Evolutionary conservation across 2,888 invertebrate genomes (phyloP).

Genomic region (Neria commutata): DNA sequence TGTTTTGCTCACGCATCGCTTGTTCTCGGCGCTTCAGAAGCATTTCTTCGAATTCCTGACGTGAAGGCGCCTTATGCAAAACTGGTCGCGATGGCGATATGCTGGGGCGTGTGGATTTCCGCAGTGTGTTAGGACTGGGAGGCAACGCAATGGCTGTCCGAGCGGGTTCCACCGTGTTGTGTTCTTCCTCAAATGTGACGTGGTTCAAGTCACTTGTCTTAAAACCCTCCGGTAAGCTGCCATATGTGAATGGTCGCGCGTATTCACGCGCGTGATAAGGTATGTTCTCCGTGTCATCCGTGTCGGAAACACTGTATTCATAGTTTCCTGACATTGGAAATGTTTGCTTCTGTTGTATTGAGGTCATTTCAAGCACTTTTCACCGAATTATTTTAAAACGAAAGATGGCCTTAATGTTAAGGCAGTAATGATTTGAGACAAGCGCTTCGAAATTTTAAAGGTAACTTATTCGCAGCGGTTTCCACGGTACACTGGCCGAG

Average conservation of each 20-base stretch:
- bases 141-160: slow-evolving; percentile 68
- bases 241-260: slow-evolving; percentile 87
- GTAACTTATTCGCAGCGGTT: too few relatives aligned
- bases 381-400: too few relatives aligned
- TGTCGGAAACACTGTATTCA: slow-evolving; percentile 21
- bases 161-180: slow-evolving; percentile 46
- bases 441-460: too few relatives aligned
- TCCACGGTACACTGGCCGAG: too few relatives aligned
- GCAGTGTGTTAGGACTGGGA: slow-evolving; percentile 77
- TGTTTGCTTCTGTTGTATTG: slow-evolving; percentile 16
- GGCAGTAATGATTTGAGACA: too few relatives aligned
- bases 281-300: slow-evolving; percentile 62
- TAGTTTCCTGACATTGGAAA: slow-evolving; percentile 22
- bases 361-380: slow-evolving; percentile 36
- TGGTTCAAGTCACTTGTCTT: slow-evolving; percentile 42
- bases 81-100: slow-evolving; percentile 45
- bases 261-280: slow-evolving; percentile 90
- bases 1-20: slow-evolving; percentile 38
- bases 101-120: slow-evolving; percentile 63
- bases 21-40: slow-evolving; percentile 54
- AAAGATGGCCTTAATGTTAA: too few relatives aligned
- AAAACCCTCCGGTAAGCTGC: slow-evolving; percentile 64
- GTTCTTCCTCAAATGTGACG: slow-evolving; percentile 22
- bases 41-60: slow-evolving; percentile 59
- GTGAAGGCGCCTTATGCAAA: slow-evolving; percentile 54